Base-by-base conservation (phyloP, 2,888 invertebrate genomes). In the Aplocera efformata region DNA sequence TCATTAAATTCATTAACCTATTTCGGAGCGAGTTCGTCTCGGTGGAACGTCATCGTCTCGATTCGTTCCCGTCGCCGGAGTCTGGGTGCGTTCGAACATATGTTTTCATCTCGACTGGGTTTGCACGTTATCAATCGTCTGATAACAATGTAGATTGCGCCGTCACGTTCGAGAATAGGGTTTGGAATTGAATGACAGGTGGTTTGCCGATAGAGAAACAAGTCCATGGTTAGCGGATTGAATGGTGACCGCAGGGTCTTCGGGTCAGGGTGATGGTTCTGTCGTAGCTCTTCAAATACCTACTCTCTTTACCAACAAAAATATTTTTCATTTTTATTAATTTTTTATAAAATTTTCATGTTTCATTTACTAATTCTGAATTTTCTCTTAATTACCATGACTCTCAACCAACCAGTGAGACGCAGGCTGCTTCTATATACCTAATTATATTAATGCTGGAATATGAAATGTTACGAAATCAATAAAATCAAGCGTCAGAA, bases 91-190 rank as follows among this genome's bases (percentile, higher is more conserved):
- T 56, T 53, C 60, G 60, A 64, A 64, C 67, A 63, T 66, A 64
- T 67, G 67, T 67, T 67, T 60, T 58, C 60, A 58, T 71, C 62
- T 67, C 67, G 63, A 60, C 60, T 56, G 57, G 62, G 47, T 40
- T 48, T 36, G 60, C 60, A 60, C 60, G 74, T 81, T 84, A 83
- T 85, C 85, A 79, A 53, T 44, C 48, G 49, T 23, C 48, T 84
- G 86, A 86, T 86, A 86, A 85, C 78, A 70, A 74, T 56, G 62
- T 52, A 68, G 74, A 78, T 65, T 51, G 56, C 49, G 58, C 67
- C 66, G 54, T 80, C 50, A 35, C 43, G 7, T 32, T 42, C 44
- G 22, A 35, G 32, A 45, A 48, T 70, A 82, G 53, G 60, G 77
- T 57, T 60, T 56, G 73, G 42, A 72, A 58, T 83, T 41, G 57